These are phyloP conservation scores for Phortica magna DNA, from an alignment of 2,888 invertebrate genomes.

Conservation along the genomic window DNA sequence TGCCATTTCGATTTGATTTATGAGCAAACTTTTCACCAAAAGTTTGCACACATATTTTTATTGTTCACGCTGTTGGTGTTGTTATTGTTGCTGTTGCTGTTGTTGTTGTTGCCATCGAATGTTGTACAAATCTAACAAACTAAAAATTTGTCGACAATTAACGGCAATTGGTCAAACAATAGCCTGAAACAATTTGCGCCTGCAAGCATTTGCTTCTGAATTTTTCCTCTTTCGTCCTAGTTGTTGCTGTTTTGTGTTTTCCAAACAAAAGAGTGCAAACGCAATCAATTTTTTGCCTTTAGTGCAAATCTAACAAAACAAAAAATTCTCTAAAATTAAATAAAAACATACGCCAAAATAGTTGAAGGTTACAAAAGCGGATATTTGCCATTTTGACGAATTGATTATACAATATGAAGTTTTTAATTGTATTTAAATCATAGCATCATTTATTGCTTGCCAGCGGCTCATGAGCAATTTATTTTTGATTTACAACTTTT, in stretches of 20 bases:
- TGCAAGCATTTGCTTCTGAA: neutral
- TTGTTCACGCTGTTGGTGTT: neutral
- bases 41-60: constrained; percentile 21
- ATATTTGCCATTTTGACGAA: too few relatives aligned
- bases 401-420: too few relatives aligned
- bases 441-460: too few relatives aligned
- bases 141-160: constrained; percentile 24
- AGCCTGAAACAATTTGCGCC: constrained; percentile 11
- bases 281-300: neutral
- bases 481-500: too few relatives aligned
- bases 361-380: too few relatives aligned
- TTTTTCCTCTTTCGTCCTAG: neutral
- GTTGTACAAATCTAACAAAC: neutral
- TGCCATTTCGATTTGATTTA: constrained; percentile 28
- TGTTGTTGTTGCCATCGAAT: too few relatives aligned
- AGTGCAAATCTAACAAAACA: neutral
- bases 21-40: constrained; percentile 20
- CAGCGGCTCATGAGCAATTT: too few relatives aligned
- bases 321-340: neutral
- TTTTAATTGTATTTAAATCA: too few relatives aligned
- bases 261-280: neutral
- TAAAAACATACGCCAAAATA: neutral
- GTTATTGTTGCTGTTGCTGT: neutral
- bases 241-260: neutral
- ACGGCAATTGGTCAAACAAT: constrained; percentile 16